Evolutionary conservation across 2,113 vertebrate genomes (phyloP), one percentile per base, ranked within the genome.

Genomic region (Recurvirostra avosetta): DNA sequence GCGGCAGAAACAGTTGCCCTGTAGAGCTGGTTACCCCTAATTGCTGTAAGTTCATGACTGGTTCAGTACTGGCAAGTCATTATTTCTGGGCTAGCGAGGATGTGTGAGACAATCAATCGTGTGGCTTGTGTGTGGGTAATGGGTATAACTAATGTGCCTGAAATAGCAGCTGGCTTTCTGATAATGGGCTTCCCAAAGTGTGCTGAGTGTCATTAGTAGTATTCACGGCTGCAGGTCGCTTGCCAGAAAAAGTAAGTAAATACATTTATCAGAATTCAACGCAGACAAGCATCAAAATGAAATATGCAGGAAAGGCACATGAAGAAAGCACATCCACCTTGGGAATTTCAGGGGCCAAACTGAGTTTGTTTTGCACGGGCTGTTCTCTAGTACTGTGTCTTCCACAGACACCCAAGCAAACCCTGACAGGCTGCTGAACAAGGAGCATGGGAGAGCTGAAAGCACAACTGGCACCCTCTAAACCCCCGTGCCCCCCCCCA

Each of bases 101-200:
- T 49, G 58, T 11, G 23, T 4, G 16, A 88, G 88, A 52, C 58
- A 79, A 93, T 94, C 92, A 70, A 82, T 93, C 8, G 4, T 15
- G 45, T 38, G 65, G 62, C 45, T 93, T 78, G 30, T 79, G 65
- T 92, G 84, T 73, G 66, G 87, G 81, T 95, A 95, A 95, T 84
- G 94, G 61, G 6, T 78, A 36, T 74, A 94, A 96, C 91, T 96
- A 92, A 94, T 90, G 77, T 75, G 66, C 77, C 81, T 93, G 87
- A 79, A 96, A 97, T 53, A 91, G 81, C 92, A 91, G 77, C 84
- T 95, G 93, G 65, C 84, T 96, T 90, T 72, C 70, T 1, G 12
- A 82, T 96, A 94, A 96, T 87, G 90, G 80, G 61, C 93, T 94
- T 97, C 89, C 84, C 65, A 78, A 95, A 92, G 89, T 78, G 86